Base-by-base conservation (phyloP, 2,797 vertebrate species). In the Choloepus didactylus region DNA sequence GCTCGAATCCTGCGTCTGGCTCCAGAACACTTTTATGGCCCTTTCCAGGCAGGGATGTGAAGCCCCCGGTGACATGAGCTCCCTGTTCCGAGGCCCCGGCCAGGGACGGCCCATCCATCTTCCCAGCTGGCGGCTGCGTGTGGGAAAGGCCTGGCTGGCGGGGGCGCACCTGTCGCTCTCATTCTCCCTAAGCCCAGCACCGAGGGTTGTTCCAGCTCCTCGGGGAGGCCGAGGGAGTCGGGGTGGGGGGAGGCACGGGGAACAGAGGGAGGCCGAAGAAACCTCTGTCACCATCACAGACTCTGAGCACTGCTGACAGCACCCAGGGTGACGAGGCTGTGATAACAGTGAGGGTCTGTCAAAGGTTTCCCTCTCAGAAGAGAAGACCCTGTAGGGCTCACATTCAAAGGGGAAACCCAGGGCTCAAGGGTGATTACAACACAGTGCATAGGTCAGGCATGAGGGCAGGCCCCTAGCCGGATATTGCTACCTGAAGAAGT, bases 61-160 rank as follows among this genome's bases (percentile, higher is more conserved):
- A 59, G 72, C 62, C 72, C 60, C 29, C 0, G 4, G 96, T 46
- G 76, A 94, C 92, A 76, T 9, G 95, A 89, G 93, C 76, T 23
- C 54, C 9, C n/a, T 5, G 27, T 44, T 73, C 81, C 56, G 3
- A 41, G 38, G 91, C 80, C 82, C 77, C 16, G 31, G 94, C 91
- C 10, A 0, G 89, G 70, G 72, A 23, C 25, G 82, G 67, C 94
- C 49, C 93, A 96, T 97, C 95, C 86, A 49, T 97, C 97, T 97
- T 97, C 80, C 94, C 97, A 97, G 96, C 96, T 97, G 97, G 97
- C 76, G 9, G 96, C 64, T 5, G 29, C 44, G 9, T 75, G 94
- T 97, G 97, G 97, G 97, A 97, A 97, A 70, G 89, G 88, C 75
- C 59, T 41, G 0, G 0, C 54, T 2, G 91, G 64, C 29, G 3